Base-by-base conservation (phyloP, 2,888 invertebrate species). In the Aleiodes alternator region DNA sequence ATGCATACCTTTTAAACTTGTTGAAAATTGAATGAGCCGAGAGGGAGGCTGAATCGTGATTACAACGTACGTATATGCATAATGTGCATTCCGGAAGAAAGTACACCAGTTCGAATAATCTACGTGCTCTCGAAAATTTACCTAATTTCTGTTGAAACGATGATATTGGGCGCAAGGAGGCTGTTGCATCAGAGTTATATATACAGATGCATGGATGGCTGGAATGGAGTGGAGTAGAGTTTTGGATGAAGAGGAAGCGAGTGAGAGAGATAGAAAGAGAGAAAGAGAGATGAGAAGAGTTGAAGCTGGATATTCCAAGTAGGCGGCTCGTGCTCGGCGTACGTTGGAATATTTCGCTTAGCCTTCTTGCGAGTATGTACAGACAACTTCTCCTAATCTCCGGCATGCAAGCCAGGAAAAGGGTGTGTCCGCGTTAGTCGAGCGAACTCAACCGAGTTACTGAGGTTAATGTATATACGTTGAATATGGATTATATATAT, bases 381-480 rank as follows among this genome's bases (percentile, higher is more conserved):
- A n/a, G 34, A 77, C 75, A 77, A 76, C 72, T 78, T 79, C 69
- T 55, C 80, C 80, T 77, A 78, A 79, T 79, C 78, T 78, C 76
- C 75, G 69, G 75, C 71, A 69, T 78, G 75, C 77, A 76, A 78
- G 75, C 74, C 53, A 64, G 71, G 74, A 72, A 76, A 75, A 78
- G 77, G 79, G 78, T 79, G 79, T 80, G 80, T 77, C 78, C 69
- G 77, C 79, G 69, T 79, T 75, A 79, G 78, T 78, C 76, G 76
- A 75, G 77, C 70, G 79, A 78, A 78, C 78, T 78, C 78, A 77
- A 78, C 74, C 74, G 78, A 76, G 74, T 80, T 78, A 78, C 75
- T 61, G 74, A 74, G 70, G 74, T 75, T 57, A 59, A 53, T 72
- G 72, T 73, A 77, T 73, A 73, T 74, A 76, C 72, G 74, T 76